Percentiles rank a stretch among this genome's conserved stretches.
phyloP scores from a whole-genome alignment of 1,140 invertebrate genomes.

The Ericerus pela region DNA sequence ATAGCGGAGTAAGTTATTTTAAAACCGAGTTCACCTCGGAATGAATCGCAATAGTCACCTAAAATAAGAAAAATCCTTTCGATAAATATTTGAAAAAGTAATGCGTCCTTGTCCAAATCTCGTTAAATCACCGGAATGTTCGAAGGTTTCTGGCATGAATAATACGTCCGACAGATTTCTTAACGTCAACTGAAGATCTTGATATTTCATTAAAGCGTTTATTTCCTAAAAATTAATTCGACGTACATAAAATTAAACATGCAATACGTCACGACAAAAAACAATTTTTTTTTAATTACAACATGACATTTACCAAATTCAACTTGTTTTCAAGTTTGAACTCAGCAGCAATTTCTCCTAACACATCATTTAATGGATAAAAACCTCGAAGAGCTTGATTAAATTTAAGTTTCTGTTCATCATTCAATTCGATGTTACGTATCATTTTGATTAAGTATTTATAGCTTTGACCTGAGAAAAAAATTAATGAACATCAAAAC shows the following conservation, averaged over 20 bases:
- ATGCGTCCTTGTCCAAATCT: neutral
- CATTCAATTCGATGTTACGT: neutral
- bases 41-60: slow-evolving; percentile 2
- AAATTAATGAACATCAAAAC: neutral
- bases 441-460: neutral
- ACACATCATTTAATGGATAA: neutral
- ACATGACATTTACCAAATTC: neutral
- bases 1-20: neutral
- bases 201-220: neutral
- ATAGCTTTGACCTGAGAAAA: neutral
- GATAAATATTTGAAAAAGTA: neutral
- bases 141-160: slow-evolving; percentile 6
- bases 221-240: neutral
- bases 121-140: neutral
- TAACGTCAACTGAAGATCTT: neutral
- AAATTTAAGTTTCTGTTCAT: neutral
- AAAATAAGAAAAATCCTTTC: neutral
- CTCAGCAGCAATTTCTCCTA: slow-evolving; percentile 3
- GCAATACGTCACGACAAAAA: neutral
- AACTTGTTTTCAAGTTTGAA: neutral
- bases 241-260: neutral
- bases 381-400: slow-evolving; percentile 7
- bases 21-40: neutral
- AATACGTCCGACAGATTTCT: slow-evolving; percentile 1
- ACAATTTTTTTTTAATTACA: neutral